A percentile compares a stretch with the other conserved stretches of the same genome.
These are phyloP conservation scores for Liopterus haemorrhoidalis DNA, from an alignment of 2,888 invertebrate species.

Conservation along the genomic window DNA sequence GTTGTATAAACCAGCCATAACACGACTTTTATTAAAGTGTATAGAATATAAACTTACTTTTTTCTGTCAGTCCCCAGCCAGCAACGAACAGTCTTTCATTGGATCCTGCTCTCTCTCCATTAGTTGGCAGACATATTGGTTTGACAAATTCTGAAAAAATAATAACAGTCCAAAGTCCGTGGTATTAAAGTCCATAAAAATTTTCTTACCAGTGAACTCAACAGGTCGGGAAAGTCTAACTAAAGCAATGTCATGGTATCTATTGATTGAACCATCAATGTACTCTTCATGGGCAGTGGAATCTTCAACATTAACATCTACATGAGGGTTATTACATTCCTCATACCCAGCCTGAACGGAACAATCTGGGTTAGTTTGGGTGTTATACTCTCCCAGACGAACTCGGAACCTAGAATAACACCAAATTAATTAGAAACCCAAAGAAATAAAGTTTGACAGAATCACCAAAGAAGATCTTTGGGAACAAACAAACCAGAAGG, in stretches of 20 bases:
- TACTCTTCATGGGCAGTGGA: constrained; percentile 56
- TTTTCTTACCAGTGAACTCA: constrained; percentile 41
- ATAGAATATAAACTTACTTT: too few relatives aligned
- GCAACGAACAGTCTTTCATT: constrained; percentile 39
- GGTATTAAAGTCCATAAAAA: too few relatives aligned
- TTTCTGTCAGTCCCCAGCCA: constrained; percentile 42
- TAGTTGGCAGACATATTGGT: constrained; percentile 27
- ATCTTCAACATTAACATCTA: constrained; percentile 53
- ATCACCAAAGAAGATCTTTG: too few relatives aligned
- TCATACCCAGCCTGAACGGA: constrained; percentile 30
- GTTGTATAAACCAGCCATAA: too few relatives aligned
- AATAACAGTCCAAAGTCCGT: too few relatives aligned
- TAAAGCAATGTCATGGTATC: constrained; percentile 40
- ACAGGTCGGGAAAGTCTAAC: constrained; percentile 1
- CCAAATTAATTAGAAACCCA: too few relatives aligned
- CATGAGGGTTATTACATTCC: constrained; percentile 52
- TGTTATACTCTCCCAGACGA: constrained; percentile 50
- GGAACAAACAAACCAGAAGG: too few relatives aligned
- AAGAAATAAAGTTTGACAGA: too few relatives aligned
- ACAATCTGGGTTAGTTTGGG: constrained; percentile 44
- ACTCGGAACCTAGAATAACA: constrained; percentile 35
- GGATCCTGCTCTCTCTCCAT: constrained; percentile 33
- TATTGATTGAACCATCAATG: constrained; percentile 28
- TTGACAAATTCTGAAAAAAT: constrained; percentile 22
- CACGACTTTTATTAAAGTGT: too few relatives aligned